Base-by-base conservation (phyloP, 2,888 invertebrate genomes). In the Drosophila imparisetae region DNA sequence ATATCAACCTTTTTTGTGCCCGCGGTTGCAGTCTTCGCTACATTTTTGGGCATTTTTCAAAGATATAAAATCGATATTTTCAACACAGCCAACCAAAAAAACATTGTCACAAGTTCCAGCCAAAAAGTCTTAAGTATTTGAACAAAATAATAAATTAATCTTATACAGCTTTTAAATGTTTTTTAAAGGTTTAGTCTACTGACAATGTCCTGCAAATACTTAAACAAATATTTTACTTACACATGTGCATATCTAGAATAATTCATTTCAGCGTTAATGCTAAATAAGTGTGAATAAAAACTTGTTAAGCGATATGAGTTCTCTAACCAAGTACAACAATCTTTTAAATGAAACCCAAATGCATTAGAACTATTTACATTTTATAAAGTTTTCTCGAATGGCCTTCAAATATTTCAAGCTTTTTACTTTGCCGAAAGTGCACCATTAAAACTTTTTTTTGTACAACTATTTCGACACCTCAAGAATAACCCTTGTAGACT, bases 1-100 rank as follows among this genome's bases (percentile, higher is more conserved):
- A 54, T 36, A 36, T 13, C 40, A 10, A 42, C 63, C 63, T 8
- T 13, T 66, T 50, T 13, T 30, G n/a, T 11, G 29, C 50, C 27
- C 27, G 8, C 15, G 45, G 45, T 45, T 45, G 45, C 24, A 0
- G 45, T 45, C 45, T 45, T 45, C 15, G 45, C 45, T 45, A 24
- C 15, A 24, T 15, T 15, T 45, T 24, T 13, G 45, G 7, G 0
- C 4, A 21, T 21, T 45, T 45, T 21, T 13, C 21, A 21, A 13
- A 7, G 13, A 21, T 4, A 4, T 15, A 7, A 45, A 45, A 45
- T 45, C 45, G 7, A 45, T 45, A 21, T 13, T 45, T 21, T 45
- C 11, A 21, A 45, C 13, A 13, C 13, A 4, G 21, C 6, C 42
- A 45, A 40, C 10, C n/a, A n/a, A 29, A 29, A n/a, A n/a, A 21